These are phyloP conservation scores for Pseudochaenichthys georgianus DNA, from an alignment of 2,797 vertebrate genomes.

Conservation along the genomic window DNA sequence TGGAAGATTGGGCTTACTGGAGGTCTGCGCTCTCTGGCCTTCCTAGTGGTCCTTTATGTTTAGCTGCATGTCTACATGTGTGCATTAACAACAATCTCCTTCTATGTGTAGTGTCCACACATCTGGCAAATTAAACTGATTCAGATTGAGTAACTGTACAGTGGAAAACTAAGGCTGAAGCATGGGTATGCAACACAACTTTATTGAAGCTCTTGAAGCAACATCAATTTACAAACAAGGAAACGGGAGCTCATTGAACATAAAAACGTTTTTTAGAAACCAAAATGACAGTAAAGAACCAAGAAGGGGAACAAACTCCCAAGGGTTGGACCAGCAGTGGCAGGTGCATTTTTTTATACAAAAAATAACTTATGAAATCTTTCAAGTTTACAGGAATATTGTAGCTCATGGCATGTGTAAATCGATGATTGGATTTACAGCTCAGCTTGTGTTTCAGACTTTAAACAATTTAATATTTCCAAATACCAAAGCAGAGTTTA, in stretches of 20 bases:
- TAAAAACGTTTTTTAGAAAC: constrained; percentile 72
- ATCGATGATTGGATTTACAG: constrained; percentile 78
- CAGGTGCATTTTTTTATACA: constrained; percentile 81
- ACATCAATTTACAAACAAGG: constrained; percentile 87
- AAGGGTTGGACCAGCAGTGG: constrained; percentile 83
- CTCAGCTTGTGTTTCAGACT: constrained; percentile 72
- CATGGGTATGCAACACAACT: constrained; percentile 86
- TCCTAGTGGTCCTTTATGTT: too few relatives aligned
- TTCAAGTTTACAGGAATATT: constrained; percentile 90
- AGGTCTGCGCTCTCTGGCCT: too few relatives aligned
- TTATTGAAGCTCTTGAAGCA: constrained; percentile 90
- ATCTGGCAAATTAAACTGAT: too few relatives aligned
- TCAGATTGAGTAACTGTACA: not conserved
- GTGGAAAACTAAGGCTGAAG: constrained; percentile 43
- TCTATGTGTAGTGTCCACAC: too few relatives aligned
- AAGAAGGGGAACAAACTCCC: constrained; percentile 66
- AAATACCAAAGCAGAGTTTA: constrained; percentile 76
- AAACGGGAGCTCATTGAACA: constrained; percentile 80
- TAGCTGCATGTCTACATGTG: too few relatives aligned
- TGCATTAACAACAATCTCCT: too few relatives aligned
- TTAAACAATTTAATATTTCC: constrained; percentile 75
- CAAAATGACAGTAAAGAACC: constrained; percentile 77
- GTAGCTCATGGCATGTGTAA: constrained; percentile 77
- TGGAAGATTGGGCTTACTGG: too few relatives aligned
- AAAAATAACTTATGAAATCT: constrained; percentile 88